Percentiles rank a stretch among this genome's conserved stretches.
These are phyloP conservation scores for Myathropa florea DNA, from an alignment of 2,888 invertebrate genomes.

Conservation along the genomic window DNA sequence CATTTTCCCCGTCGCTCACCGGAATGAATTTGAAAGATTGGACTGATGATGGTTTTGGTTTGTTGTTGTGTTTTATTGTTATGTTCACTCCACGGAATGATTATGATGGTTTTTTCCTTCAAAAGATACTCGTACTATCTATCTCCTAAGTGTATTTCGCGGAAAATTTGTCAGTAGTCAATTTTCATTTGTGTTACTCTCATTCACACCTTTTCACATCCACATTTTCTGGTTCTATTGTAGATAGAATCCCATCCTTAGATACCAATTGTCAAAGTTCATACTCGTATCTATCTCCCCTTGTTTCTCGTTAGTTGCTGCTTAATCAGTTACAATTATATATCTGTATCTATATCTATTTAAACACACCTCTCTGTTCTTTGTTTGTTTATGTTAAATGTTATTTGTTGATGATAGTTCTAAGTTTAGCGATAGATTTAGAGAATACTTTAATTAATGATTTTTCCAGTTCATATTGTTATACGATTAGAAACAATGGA, in stretches of 20 bases:
- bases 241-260: conserved; percentile 8
- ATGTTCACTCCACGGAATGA: neutral
- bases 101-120: neutral
- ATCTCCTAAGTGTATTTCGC: too few species aligned
- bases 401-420: conserved; percentile 51
- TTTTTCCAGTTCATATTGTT: conserved; percentile 70
- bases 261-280: neutral
- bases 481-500: conserved; percentile 70
- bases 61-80: neutral
- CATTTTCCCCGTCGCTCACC: neutral
- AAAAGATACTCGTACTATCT: too few species aligned
- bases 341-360: neutral
- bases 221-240: conserved; percentile 20
- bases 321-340: conserved; percentile 43
- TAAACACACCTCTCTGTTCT: conserved; percentile 28
- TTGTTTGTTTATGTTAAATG: conserved; percentile 50
- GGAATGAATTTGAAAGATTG: neutral
- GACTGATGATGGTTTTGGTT: neutral
- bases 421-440: conserved; percentile 61
- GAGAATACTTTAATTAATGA: conserved; percentile 65
- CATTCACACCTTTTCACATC: neutral
- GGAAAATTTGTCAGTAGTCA: too few species aligned
- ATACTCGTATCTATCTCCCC: conserved; percentile 18
- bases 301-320: conserved; percentile 50
- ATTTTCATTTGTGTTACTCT: neutral